Evolutionary conservation across 2,888 invertebrate species (phyloP), one percentile per base, ranked within the genome.

Genomic region (Aphodius sticticus): DNA sequence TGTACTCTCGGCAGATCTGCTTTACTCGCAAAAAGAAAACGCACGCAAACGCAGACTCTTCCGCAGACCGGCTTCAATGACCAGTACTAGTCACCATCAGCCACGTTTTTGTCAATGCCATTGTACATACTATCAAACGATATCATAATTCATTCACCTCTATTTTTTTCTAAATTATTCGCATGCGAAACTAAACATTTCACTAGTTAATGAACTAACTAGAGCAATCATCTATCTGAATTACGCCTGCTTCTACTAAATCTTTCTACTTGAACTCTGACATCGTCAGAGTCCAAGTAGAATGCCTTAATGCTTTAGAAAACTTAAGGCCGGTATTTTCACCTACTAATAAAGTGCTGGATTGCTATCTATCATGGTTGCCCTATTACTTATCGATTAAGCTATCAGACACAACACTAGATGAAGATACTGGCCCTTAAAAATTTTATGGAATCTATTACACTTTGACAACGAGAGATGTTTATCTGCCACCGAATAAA

Each of bases 1-100:
- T 80, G 77, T 78, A 69, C 75, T 80, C 77, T 79, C 79, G 81
- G 79, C 79, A 79, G 79, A 76, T 79, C 79, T 81, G 81, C 81
- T 79, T 78, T 71, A 72, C 77, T 80, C 77, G 80, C 74, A 74
- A 26, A 37, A 74, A n/a, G n/a, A 74, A 36, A 74, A 74, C 77
- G 36, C 77, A 69, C 76, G 37, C 76, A n/a, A 74, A 6, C 12
- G 16, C 53, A 15, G 53, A 16, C 15, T 15, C 69, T 76, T 79
- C 79, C 76, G 79, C 76, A 78, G 78, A 78, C 78, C 78, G 78
- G 78, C 78, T 71, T 72, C 78, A 53, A 72, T 38, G 53, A 53
- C 53, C 53, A 53, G 53, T 53, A 53, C 53, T 53, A 53, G 53
- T 53, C 53, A 53, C 53, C 12, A 12, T 53, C 53, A 53, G 53